Conservation (phyloP, 1,140 invertebrate genomes). For the Aphis craccivora region DNA sequence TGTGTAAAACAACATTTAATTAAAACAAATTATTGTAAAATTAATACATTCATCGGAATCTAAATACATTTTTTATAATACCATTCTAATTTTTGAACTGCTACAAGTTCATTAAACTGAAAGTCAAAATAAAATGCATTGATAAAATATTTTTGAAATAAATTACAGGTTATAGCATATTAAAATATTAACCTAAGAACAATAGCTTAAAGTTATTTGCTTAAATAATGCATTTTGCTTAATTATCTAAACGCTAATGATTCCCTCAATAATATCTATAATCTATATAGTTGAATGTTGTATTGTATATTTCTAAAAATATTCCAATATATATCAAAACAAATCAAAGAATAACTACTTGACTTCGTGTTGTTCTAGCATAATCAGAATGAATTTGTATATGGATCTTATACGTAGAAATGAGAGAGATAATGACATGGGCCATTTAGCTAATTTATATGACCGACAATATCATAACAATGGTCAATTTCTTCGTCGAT, state of each 20-base stretch:
- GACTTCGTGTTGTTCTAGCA: not conserved
- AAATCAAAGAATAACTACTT: too few species aligned
- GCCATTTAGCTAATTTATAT: not conserved
- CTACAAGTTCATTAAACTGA: not conserved
- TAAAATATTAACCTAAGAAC: not conserved
- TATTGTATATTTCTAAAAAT: not conserved
- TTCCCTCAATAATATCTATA: not conserved
- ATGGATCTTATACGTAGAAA: conserved; percentile 26
- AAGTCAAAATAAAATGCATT: not conserved
- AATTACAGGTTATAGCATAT: not conserved
- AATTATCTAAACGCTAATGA: accelerated
- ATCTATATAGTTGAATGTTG: not conserved
- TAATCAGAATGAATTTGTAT: conserved; percentile 20
- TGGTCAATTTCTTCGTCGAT: not conserved
- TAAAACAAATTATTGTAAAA: too few species aligned
- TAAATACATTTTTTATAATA: too few species aligned
- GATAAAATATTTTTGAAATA: not conserved
- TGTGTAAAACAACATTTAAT: too few species aligned
- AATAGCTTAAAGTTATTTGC: not conserved
- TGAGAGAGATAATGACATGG: not conserved
- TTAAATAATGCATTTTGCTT: not conserved
- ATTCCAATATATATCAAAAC: not conserved
- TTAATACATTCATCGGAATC: too few species aligned
- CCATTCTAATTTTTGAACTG: too few species aligned
- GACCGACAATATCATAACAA: accelerated